Base-by-base conservation (phyloP, 2,797 vertebrate genomes). In the Nannoperca australis region DNA sequence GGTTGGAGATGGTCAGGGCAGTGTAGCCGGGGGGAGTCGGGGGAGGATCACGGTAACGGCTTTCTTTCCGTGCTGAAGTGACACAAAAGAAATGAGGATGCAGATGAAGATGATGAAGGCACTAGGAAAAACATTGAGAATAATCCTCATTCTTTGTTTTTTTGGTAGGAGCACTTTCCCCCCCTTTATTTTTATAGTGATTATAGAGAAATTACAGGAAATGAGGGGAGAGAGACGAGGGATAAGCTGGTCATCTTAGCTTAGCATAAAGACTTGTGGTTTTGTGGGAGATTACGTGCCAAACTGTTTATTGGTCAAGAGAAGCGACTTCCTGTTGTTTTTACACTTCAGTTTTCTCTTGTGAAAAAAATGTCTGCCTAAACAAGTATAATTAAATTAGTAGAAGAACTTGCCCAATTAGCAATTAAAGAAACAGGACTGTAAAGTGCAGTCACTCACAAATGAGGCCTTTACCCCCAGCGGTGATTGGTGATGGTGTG, bases 11-110 rank as follows among this genome's bases (percentile, higher is more conserved):
- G 83, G 96, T 97, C 89, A 99, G 96, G 66, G 97, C 98, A 0
- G 98, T 95, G 87, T 99, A 99, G 90, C 98, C 98, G 0, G 98
- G 98, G 5, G 98, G 98, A 20, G 98, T 99, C 3, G 98, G 98
- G 15, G 98, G 98, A 1, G 98, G 98, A 58, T 99, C 98, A 1
- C 98, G 96, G 69, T 97, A 99, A 15, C 98, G 95, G 55, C 97
- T 95, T 53, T 99, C 98, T 94, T 99, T 99, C 38, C 98, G 96
- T 10, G 95, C 98, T 99, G 73, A 14, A 50, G 76, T 30, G 68
- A 84, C 11, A 84, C 5, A 75, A 49, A 20, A 20, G 12, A 44
- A 20, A 59, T 7, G 15, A 30, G 49, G 2, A 40, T n/a, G 11
- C 7, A 27, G 36, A 74, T 15, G 49, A 34, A 13, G 1, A 20